Evolutionary conservation across 1,140 invertebrate species (phyloP), one percentile per base, ranked within the genome.

Genomic region (Calliphora vicina): DNA sequence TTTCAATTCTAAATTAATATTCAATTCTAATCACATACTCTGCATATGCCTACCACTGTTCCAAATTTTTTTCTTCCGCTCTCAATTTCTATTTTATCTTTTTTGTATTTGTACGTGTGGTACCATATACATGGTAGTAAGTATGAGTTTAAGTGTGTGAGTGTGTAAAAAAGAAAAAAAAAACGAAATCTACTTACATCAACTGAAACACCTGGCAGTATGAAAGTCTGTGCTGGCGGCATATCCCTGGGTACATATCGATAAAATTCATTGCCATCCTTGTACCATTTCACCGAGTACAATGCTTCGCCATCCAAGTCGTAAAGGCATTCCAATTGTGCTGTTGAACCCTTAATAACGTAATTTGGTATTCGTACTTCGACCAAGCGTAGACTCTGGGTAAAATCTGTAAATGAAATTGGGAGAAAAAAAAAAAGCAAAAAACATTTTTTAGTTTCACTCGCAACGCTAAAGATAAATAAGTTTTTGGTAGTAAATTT

Each of bases 211-310:
- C 94, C 94, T 43, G 93, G 92, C 82, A 94, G 88, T 57, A 91
- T 86, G 87, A 95, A 95, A 45, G 92, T 91, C 86, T 93, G 91
- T 45, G 92, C 92, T 20, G 93, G 92, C 81, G 94, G 94, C 85
- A 91, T 92, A 86, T 94, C 94, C 82, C 93, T 91, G 1, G 95
- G 95, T 74, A 95, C 93, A 91, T 94, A 96, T 90, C 95, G 93
- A 90, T 95, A 96, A 91, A 96, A 96, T 91, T 96, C 95, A 86
- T 94, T 93, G 83, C 93, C 93, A 85, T 94, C 94, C 90, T 94
- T 94, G 92, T 96, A 96, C 95, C 95, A 96, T 91, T 96, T 96
- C 82, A 96, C 94, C 6, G 95, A 95, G 88, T 96, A 96, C 29
- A 96, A 92, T 25, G 91, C 89, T 84, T 94, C 94, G 1, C 91